Percentiles rank a stretch among this genome's conserved stretches.
Conservation (phyloP, 2,113 vertebrate genomes). For the Mus musculus region DNA sequence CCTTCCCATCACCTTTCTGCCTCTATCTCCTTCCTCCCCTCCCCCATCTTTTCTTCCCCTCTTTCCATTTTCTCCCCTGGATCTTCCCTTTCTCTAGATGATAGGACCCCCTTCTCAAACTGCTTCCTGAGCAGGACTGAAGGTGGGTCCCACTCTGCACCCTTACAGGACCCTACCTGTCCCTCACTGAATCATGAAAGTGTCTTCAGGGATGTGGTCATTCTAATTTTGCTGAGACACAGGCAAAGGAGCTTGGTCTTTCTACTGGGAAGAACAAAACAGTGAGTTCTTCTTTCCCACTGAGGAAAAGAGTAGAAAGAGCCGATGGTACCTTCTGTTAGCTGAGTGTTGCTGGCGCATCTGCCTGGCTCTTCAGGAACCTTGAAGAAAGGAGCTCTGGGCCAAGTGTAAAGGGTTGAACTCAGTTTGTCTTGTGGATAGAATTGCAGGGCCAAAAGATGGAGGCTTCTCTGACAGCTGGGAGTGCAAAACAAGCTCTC, state of each 20-base stretch:
- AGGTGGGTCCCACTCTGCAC: neutral
- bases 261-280: neutral
- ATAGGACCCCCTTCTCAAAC: neutral
- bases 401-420: neutral
- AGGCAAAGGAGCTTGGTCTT: neutral
- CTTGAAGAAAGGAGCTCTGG: neutral
- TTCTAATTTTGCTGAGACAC: neutral
- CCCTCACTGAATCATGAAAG: no score
- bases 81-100: neutral
- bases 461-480: no score
- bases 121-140: neutral
- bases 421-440: no score
- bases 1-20: no score
- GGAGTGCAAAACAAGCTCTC: neutral
- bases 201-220: neutral
- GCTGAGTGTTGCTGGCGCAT: neutral
- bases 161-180: neutral
- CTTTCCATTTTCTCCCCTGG: no score
- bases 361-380: neutral
- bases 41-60: neutral
- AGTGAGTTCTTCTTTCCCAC: neutral
- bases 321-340: no score
- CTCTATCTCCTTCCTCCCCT: accelerated
- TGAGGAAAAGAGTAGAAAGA: neutral
- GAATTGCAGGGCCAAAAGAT: no score